A percentile compares a stretch with the other conserved stretches of the same genome.
Evolutionary conservation across 2,888 invertebrate genomes (phyloP).

Genomic region (Slavum lentiscoides): DNA sequence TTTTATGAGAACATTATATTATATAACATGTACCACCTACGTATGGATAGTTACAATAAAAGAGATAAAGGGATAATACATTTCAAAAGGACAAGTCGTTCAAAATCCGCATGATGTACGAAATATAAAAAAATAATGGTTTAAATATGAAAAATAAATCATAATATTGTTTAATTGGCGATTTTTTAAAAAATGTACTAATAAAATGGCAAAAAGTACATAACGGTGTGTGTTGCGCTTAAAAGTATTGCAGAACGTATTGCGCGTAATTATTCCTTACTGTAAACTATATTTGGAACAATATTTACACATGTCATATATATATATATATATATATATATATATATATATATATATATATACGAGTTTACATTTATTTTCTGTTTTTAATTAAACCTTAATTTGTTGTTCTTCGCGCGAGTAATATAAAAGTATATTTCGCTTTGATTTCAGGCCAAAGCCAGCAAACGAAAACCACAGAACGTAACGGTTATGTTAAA

Average conservation of each 20-base stretch:
- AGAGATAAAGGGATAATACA: background rate
- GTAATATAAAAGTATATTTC: background rate
- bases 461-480: slow-evolving; percentile 65
- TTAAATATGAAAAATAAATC: background rate
- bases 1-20: too few species aligned
- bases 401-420: background rate
- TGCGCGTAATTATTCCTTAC: background rate
- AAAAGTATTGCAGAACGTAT: background rate
- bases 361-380: background rate
- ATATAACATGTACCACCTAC: too few species aligned
- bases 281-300: background rate
- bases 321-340: too few species aligned
- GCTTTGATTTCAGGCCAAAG: slow-evolving; percentile 63
- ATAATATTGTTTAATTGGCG: too few species aligned
- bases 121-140: background rate
- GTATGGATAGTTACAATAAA: too few species aligned
- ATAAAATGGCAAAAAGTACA: background rate
- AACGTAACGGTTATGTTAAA: slow-evolving; percentile 76
- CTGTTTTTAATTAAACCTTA: background rate
- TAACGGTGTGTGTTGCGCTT: background rate
- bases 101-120: background rate
- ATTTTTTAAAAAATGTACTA: too few species aligned
- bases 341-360: too few species aligned
- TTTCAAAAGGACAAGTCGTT: background rate
- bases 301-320: too few species aligned